Evolutionary conservation across 2,888 invertebrate genomes (phyloP).

Genomic region (Phymatocera aterrima): DNA sequence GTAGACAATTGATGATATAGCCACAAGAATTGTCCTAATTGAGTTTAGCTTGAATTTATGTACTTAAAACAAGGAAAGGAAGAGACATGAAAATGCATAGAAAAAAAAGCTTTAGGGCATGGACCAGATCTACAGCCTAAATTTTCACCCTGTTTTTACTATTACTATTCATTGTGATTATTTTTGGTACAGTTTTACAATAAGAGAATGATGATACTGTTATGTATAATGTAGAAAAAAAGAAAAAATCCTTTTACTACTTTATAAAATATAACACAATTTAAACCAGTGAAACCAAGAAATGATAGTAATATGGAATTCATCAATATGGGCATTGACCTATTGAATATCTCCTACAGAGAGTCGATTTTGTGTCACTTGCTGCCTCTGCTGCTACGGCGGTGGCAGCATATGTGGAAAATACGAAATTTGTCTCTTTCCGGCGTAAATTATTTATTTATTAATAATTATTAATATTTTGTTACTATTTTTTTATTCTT

Average conservation of each 20-base stretch:
- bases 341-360: too few relatives aligned
- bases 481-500: constrained; percentile 33
- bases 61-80: too few relatives aligned
- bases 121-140: constrained; percentile 45
- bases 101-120: constrained; percentile 43
- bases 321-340: too few relatives aligned
- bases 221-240: too few relatives aligned
- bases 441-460: constrained; percentile 45
- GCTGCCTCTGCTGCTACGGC: too few relatives aligned
- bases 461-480: constrained; percentile 39
- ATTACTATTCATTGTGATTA: constrained; percentile 20
- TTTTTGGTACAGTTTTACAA: constrained; percentile 41
- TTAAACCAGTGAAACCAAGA: constrained; percentile 24
- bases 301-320: too few relatives aligned
- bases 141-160: constrained; percentile 47
- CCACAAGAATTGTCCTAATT: constrained; percentile 43
- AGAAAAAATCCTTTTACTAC: too few relatives aligned
- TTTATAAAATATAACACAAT: neutral
- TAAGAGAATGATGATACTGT: neutral
- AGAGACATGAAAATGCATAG: too few relatives aligned
- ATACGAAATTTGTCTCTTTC: neutral
- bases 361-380: too few relatives aligned
- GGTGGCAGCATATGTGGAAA: too few relatives aligned
- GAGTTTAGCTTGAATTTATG: constrained; percentile 48
- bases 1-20: constrained; percentile 41